Conservation (phyloP, 1,140 invertebrate species). For the Drosophila jambulina region DNA sequence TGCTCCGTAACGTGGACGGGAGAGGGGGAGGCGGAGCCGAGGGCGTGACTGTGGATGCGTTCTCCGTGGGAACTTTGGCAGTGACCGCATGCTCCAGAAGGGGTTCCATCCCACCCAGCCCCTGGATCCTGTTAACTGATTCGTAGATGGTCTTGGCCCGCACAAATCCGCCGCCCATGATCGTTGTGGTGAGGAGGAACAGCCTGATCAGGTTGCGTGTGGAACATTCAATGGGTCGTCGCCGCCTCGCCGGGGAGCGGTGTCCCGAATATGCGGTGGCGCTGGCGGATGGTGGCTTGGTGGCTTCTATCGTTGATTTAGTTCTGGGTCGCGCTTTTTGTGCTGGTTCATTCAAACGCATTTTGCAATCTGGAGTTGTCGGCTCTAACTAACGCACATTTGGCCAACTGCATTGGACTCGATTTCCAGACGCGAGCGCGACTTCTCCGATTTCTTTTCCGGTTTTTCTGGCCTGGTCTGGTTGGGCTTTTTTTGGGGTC, state of each 20-base stretch:
- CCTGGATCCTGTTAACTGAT: constrained; percentile 31
- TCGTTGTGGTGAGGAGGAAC: constrained; percentile 63
- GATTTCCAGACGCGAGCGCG: constrained; percentile 20
- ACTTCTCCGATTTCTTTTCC: constrained; percentile 12
- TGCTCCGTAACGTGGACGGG: constrained; percentile 22
- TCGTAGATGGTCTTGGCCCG: constrained; percentile 47
- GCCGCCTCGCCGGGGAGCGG: constrained; percentile 19
- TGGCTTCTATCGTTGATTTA: constrained; percentile 37
- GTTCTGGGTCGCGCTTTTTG: constrained; percentile 52
- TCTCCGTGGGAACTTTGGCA: constrained; percentile 11
- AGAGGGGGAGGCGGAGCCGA: background rate
- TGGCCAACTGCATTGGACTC: constrained; percentile 77
- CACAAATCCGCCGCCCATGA: constrained; percentile 50
- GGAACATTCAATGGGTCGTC: constrained; percentile 52
- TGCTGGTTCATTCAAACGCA: constrained; percentile 79
- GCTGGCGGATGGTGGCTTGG: background rate
- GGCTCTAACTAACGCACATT: constrained; percentile 73
- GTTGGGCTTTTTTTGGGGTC: constrained; percentile 19
- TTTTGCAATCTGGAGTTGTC: constrained; percentile 74
- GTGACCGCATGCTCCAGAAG: constrained; percentile 10
- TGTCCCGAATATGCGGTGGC: constrained; percentile 8
- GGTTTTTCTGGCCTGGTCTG: background rate
- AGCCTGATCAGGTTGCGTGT: constrained; percentile 64
- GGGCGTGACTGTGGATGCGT: constrained; percentile 24
- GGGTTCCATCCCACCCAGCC: constrained; percentile 3